phyloP scores from a whole-genome alignment of 2,888 invertebrate species.

The Bugula neritina region DNA sequence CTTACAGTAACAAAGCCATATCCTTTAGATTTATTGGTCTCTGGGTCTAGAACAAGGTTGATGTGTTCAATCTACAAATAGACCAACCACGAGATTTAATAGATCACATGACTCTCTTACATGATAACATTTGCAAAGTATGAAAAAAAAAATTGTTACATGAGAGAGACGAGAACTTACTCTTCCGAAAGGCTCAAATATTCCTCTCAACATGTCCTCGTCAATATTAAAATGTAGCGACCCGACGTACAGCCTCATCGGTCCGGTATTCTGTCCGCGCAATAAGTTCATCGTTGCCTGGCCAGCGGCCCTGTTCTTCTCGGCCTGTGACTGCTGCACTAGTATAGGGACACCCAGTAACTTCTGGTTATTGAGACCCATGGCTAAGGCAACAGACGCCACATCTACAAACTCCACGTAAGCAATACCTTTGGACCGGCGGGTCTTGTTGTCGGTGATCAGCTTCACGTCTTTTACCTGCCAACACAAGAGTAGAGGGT shows the following conservation, averaged over 20 bases:
- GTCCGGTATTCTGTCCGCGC: constrained; percentile 67
- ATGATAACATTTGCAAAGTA: no score
- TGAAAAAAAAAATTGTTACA: no score
- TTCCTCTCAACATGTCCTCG: constrained; percentile 95
- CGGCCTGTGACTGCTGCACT: constrained; percentile 95
- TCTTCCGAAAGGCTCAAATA: constrained; percentile 97
- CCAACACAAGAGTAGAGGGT: constrained; percentile 28
- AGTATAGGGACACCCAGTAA: constrained; percentile 91
- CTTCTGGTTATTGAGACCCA: constrained; percentile 91
- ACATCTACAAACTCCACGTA: constrained; percentile 98
- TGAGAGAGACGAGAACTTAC: constrained; percentile 36
- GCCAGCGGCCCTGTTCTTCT: constrained; percentile 57
- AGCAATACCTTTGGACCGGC: constrained; percentile 97
- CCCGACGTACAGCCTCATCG: constrained; percentile 93
- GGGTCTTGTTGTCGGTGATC: constrained; percentile 97
- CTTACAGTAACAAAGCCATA: constrained; percentile 91
- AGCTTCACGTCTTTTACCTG: constrained; percentile 84
- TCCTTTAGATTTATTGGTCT: constrained; percentile 89
- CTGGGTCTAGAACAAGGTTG: constrained; percentile 89
- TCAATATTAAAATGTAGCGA: constrained; percentile 97
- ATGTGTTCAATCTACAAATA: constrained; percentile 50
- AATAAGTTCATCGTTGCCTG: constrained; percentile 29
- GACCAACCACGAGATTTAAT: no score
- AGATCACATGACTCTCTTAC: no score
- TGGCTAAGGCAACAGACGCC: constrained; percentile 89